These are phyloP conservation scores for Anisognathus igniventris DNA, from an alignment of 2,797 vertebrate genomes.

Conservation along the genomic window DNA sequence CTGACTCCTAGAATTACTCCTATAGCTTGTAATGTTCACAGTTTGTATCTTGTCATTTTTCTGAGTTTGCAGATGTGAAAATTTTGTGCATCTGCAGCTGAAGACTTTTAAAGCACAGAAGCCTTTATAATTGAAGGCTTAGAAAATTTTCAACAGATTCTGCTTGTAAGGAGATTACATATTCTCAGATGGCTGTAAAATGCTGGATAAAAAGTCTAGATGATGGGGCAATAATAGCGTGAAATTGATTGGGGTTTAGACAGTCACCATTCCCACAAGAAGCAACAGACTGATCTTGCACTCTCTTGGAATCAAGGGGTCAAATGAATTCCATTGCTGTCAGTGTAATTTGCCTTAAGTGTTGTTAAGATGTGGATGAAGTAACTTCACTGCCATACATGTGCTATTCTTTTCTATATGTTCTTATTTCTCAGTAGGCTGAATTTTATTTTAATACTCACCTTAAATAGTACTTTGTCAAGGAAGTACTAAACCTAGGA, in stretches of 20 bases:
- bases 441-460: not conserved
- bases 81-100: conserved; percentile 37
- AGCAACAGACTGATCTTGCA: not conserved
- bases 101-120: conserved; percentile 12
- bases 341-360: not conserved
- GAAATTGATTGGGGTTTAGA: not conserved
- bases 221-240: not conserved
- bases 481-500: not conserved
- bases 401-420: not conserved
- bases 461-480: conserved; percentile 9
- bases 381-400: not conserved
- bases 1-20: conserved; percentile 19
- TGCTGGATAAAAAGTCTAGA: not conserved
- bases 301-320: not conserved
- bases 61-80: conserved; percentile 36
- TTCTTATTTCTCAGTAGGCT: not conserved
- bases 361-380: not conserved
- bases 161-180: conserved; percentile 26
- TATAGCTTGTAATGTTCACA: conserved; percentile 14
- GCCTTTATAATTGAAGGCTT: conserved; percentile 31
- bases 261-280: not conserved
- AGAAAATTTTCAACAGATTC: conserved; percentile 19
- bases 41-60: conserved; percentile 18
- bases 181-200: conserved; percentile 16
- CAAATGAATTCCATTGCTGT: not conserved